Evolutionary conservation across 2,797 vertebrate species (phyloP), one percentile per base, ranked within the genome.

Genomic region (Luscinia megarhynchos): DNA sequence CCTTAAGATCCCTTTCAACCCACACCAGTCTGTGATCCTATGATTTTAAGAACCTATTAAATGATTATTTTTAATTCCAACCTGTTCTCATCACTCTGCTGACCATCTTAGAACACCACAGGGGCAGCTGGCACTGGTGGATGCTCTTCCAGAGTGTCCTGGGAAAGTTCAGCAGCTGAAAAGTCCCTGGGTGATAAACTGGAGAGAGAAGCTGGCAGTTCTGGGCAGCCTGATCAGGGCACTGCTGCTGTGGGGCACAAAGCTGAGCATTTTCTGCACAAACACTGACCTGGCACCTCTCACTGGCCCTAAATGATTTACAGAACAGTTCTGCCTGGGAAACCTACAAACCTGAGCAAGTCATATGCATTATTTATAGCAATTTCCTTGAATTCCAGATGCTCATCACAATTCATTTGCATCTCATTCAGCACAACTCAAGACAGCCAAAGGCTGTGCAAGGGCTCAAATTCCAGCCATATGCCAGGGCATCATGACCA

Each of bases 351-450:
- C 85, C 83, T 86, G 54, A 81, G 18, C 10, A 23, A 80, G 46
- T 9, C 41, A 9, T 17, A 83, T 88, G 69, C 67, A 86, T 95
- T 79, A 88, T 93, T 90, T 90, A 94, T 79, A 91, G 38, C 22
- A 5, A 50, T 54, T 55, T 55, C 63, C 77, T 84, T 90, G 48
- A 59, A 79, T 80, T 82, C 88, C 95, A 95, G 81, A 40, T 88
- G 83, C 80, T 94, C 67, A 69, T 90, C 91, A 76, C 59, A 53
- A 55, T 24, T 76, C 48, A 89, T 95, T 89, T 91, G 84, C 86
- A 79, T 94, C 48, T 86, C 76, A 67, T 93, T 84, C 90, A 84
- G 40, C 55, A 69, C 83, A 34, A 40, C 61, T 41, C 59, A 66
- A 48, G 85, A 78, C 24, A 81, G 46, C 69, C 85, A 85, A 87